phyloP scores from a whole-genome alignment of 1,140 invertebrate species.

The Drosophila subobscura region DNA sequence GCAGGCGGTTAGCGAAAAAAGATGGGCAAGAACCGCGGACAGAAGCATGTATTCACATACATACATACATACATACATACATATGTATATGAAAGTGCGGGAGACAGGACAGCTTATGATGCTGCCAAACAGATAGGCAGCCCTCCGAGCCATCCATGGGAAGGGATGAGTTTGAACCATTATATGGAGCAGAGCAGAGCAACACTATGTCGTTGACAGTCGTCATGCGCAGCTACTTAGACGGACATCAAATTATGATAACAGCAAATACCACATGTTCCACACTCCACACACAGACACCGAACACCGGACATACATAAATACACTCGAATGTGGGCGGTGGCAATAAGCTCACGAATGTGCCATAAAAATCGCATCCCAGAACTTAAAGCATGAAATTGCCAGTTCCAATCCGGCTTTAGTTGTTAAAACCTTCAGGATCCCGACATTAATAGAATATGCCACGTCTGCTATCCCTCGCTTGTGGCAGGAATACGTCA shows the following conservation, averaged over 20 bases:
- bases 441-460: conserved; percentile 51
- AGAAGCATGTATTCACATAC: too few relatives aligned
- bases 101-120: conserved; percentile 50
- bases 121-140: conserved; percentile 22
- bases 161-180: conserved; percentile 6
- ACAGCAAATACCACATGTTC: conserved; percentile 74
- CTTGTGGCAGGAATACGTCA: too few relatives aligned
- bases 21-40: background rate
- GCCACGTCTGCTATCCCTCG: conserved; percentile 16
- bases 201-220: conserved; percentile 68
- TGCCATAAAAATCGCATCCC: conserved; percentile 77
- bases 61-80: background rate
- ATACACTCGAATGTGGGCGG: too few relatives aligned
- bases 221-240: conserved; percentile 76
- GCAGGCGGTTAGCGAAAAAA: conserved; percentile 23
- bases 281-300: conserved; percentile 4
- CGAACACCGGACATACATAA: too few relatives aligned
- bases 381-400: conserved; percentile 72
- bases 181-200: background rate
- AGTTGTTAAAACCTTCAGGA: conserved; percentile 69
- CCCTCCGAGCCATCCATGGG: conserved; percentile 2
- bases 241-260: conserved; percentile 81
- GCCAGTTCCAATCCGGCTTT: conserved; percentile 74
- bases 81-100: conserved; percentile 26
- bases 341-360: conserved; percentile 82